Conservation (phyloP, 2,888 invertebrate species). For the Kuschelorhynchus macadamiae region DNA sequence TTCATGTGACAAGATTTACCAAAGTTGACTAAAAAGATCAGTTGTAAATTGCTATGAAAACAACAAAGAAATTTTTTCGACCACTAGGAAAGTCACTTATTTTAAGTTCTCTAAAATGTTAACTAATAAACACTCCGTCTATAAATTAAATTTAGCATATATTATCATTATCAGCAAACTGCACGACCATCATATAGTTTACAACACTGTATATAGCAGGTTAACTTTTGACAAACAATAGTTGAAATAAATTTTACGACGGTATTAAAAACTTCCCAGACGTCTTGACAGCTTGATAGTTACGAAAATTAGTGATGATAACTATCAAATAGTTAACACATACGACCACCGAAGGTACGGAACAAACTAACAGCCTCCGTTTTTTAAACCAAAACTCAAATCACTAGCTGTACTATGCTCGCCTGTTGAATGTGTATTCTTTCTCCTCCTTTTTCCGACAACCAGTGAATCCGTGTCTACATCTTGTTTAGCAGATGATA, state of each 20-base stretch:
- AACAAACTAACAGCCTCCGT: slow-evolving; percentile 29
- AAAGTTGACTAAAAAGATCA: not conserved
- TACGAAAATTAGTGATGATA: slow-evolving; percentile 5
- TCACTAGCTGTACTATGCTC: slow-evolving; percentile 45
- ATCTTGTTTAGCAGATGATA: slow-evolving; percentile 45
- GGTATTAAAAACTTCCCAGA: not conserved
- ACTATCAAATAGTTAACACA: slow-evolving; percentile 21
- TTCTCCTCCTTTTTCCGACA: slow-evolving; percentile 44
- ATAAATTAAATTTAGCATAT: slow-evolving; percentile 38
- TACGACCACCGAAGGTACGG: slow-evolving; percentile 8
- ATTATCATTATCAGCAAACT: slow-evolving; percentile 35
- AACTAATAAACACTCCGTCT: slow-evolving; percentile 21
- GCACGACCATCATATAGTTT: slow-evolving; percentile 36
- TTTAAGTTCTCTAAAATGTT: slow-evolving; percentile 12
- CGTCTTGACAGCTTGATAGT: not conserved
- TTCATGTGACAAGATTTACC: not conserved
- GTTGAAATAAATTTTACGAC: not conserved
- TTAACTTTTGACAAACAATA: slow-evolving; percentile 14
- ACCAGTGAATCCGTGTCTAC: slow-evolving; percentile 49
- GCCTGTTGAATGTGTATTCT: slow-evolving; percentile 54
- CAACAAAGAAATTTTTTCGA: slow-evolving; percentile 19
- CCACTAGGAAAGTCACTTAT: slow-evolving; percentile 19
- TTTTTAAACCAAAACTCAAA: slow-evolving; percentile 35
- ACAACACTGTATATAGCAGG: slow-evolving; percentile 18
- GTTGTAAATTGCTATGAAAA: too few relatives aligned